Evolutionary conservation across 2,113 vertebrate genomes (phyloP), one percentile per base, ranked within the genome.

Genomic region (Solea senegalensis): DNA sequence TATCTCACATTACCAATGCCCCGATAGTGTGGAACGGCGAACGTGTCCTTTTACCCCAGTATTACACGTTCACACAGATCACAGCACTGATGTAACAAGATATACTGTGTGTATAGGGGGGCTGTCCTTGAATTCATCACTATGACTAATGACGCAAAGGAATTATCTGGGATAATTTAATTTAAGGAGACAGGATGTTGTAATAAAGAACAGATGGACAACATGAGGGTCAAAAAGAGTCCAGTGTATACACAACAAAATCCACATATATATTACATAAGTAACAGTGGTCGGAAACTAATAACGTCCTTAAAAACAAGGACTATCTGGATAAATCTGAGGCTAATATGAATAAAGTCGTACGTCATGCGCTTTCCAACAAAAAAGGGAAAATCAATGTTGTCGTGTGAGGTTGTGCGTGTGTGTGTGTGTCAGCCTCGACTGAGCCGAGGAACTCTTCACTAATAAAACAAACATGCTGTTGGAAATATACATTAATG

Each of bases 141-240:
- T 2, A 26, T 73, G 66, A 81, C 0, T 10, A 48, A 78, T 44
- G 72, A 72, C 46, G 46, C 6, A 14, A 28, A 48, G 26, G 27
- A 10, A 45, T 64, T 51, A 54, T 50, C 16, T 8, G 43, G 46
- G 16, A 43, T 68, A 21, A 7, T 27, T 67, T 61, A 41, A 40
- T 46, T 13, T 54, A 43, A 58, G 48, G 41, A 49, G 28, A 53
- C 13, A 53, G 15, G 27, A 65, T 15, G 43, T 50, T 41, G 8
- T 75, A 72, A 78, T 52, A 7, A 40, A 55, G 52, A 83, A 44
- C 68, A 73, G 64, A 73, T 76, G 75, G 71, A 58, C n/a, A 55
- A 55, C 2, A 14, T 2, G 6, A 13, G n/a, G 9, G 40, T 21
- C 9, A 43, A 16, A 44, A 34, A 55, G 4, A 59, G 56, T 40